Evolutionary conservation across 2,797 vertebrate species (phyloP).

Genomic region (Thunnus albacares): DNA sequence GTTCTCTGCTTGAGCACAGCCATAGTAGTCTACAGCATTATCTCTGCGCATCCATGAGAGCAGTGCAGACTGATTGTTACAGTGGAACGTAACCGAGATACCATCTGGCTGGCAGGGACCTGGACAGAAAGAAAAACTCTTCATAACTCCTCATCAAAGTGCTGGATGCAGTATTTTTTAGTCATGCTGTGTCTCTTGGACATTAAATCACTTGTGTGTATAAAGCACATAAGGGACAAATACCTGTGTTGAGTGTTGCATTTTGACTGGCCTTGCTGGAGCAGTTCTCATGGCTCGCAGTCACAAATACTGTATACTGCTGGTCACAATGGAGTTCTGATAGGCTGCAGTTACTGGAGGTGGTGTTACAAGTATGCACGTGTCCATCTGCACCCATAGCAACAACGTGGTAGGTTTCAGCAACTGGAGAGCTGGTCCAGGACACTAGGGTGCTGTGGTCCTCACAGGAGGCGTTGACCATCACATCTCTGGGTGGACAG

Average conservation of each 20-base stretch:
- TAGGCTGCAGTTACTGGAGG: constrained; percentile 72
- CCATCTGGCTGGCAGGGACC: constrained; percentile 82
- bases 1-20: constrained; percentile 66
- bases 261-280: constrained; percentile 74
- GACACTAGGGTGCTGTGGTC: constrained; percentile 68
- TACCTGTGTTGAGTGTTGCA: constrained; percentile 75
- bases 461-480: constrained; percentile 57
- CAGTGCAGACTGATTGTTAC: constrained; percentile 75
- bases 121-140: constrained; percentile 44
- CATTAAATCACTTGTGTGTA: not conserved
- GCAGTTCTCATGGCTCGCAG: constrained; percentile 78
- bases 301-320: constrained; percentile 69
- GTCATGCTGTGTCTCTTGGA: not conserved
- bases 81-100: constrained; percentile 70
- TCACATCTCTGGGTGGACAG: constrained; percentile 72
- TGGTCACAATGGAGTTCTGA: constrained; percentile 70
- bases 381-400: constrained; percentile 61
- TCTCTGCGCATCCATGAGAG: constrained; percentile 79
- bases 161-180: not conserved
- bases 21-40: constrained; percentile 73
- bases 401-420: constrained; percentile 73
- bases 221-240: not conserved
- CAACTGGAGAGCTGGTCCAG: constrained; percentile 77
- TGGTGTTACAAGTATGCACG: constrained; percentile 60
- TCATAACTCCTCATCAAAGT: not conserved